Base-by-base conservation (phyloP, 1,140 invertebrate species). In the Chrysomallon squamiferum region DNA sequence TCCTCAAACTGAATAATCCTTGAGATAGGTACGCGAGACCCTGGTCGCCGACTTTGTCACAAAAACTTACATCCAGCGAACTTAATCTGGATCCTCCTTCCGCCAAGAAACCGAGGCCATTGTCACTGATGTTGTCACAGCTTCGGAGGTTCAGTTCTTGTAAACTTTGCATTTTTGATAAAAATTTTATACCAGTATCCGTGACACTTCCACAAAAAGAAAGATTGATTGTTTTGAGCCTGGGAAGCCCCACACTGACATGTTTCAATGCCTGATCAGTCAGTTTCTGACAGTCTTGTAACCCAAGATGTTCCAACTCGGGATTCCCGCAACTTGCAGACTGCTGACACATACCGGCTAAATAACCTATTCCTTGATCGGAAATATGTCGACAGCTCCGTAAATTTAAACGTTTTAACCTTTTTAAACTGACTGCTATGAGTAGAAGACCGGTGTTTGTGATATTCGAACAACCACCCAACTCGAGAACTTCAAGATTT, bases 131-230 rank as follows among this genome's bases (percentile, higher is more conserved):
- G 77, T 95, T 96, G 87, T 97, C 95, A 88, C 95, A 97, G 11
- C 93, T 93, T 66, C 95, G 87, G 32, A 98, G 87, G 80, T 97
- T 96, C n/a, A 97, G 86, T 77, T 96, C 94, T 50, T 90, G 88
- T 65, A 97, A 85, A 61, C 90, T 91, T 25, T 90, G 86, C 90
- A 97, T 93, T 72, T 92, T 90, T 0, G 95, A 92, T 52, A 98
- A 81, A 80, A 95, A 92, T 84, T 95, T 95, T 32, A 97, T 87
- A 0, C 95, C 95, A 30, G 90, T 91, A 83, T 97, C 95, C 2
- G 94, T 96, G 30, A 98, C 91, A 68, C 92, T 93, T 0, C 95
- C 92, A 87, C 95, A 97, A 80, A 97, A 97, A 72, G 93, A 95
- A 6, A 98, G 88, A 83, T 98, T 97, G 65, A 97, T 92, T 33